phyloP scores from a whole-genome alignment of 1,140 invertebrate genomes.

The Episyrphus balteatus region DNA sequence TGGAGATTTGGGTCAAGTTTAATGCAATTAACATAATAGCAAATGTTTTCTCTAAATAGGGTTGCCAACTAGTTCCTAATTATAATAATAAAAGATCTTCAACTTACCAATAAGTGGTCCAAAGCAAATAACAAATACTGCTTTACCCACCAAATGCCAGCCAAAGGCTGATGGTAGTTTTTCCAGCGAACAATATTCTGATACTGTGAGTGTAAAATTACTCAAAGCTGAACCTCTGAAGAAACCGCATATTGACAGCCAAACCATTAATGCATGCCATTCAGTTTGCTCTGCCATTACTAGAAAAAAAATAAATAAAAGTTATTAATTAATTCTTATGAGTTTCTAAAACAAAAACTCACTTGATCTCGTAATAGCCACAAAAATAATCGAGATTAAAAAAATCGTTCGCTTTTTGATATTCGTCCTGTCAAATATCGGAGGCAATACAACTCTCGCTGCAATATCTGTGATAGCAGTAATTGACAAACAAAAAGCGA shows the following conservation, averaged over 20 bases:
- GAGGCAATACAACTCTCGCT: conserved; percentile 55
- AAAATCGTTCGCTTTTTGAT: conserved; percentile 58
- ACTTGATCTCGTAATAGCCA: conserved; percentile 60
- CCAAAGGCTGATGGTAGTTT: conserved; percentile 64
- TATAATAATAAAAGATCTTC: background rate
- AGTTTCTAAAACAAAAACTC: conserved; percentile 27
- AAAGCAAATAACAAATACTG: conserved; percentile 53
- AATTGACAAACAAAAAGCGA: conserved; percentile 57
- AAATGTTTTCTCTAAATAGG: no score
- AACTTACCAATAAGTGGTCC: conserved; percentile 59
- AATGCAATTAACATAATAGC: no score
- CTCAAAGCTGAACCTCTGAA: conserved; percentile 57
- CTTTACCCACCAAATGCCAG: conserved; percentile 64
- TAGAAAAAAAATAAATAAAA: conserved; percentile 35
- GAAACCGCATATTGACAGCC: conserved; percentile 59
- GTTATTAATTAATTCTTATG: background rate
- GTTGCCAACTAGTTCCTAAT: background rate
- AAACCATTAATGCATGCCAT: conserved; percentile 50
- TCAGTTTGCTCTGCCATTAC: conserved; percentile 55
- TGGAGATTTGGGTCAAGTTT: no score
- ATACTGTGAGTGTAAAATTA: conserved; percentile 62
- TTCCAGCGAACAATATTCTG: conserved; percentile 59
- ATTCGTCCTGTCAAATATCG: conserved; percentile 53
- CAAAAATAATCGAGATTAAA: conserved; percentile 51
- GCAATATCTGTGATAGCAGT: conserved; percentile 61